Evolutionary conservation across 2,113 vertebrate genomes (phyloP).

Genomic region (Oreochromis spilurus): DNA sequence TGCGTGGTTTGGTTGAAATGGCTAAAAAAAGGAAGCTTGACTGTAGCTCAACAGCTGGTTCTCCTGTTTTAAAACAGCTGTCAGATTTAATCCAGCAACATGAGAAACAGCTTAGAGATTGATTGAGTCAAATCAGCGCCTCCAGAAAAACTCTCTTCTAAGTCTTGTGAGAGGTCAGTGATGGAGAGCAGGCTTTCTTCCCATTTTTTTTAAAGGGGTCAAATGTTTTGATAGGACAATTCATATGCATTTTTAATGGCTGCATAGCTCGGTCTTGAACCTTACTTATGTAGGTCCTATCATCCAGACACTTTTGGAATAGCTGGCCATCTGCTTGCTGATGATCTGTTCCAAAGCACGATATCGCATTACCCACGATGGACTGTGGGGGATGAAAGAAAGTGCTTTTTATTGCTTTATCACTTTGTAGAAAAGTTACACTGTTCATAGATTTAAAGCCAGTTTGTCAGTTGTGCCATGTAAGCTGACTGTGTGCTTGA

Average conservation of each 20-base stretch:
- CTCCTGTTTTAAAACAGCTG: background rate
- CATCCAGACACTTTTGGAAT: constrained; percentile 46
- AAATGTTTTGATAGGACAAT: background rate
- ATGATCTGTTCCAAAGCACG: constrained; percentile 14
- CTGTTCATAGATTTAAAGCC: background rate
- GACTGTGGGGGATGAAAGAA: constrained; percentile 21
- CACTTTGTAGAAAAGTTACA: background rate
- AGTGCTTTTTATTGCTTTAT: constrained; percentile 1
- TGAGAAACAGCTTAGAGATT: background rate
- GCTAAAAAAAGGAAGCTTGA: background rate
- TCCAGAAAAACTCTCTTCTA: background rate
- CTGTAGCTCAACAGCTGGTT: background rate
- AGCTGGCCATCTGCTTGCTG: constrained; percentile 58
- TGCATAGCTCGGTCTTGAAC: background rate
- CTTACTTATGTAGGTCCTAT: background rate
- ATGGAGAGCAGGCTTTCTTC: background rate
- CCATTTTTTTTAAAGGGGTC: background rate
- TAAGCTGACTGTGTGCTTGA: background rate
- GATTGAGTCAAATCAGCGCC: background rate
- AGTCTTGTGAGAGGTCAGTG: background rate
- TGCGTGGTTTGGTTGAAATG: background rate
- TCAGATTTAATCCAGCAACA: background rate
- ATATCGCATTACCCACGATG: constrained; percentile 55
- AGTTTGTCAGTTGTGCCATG: background rate
- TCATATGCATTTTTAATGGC: background rate